Percentiles rank a stretch among this genome's conserved stretches.
Evolutionary conservation across 2,113 vertebrate genomes (phyloP).

Genomic region (Phaetusa simplex): DNA sequence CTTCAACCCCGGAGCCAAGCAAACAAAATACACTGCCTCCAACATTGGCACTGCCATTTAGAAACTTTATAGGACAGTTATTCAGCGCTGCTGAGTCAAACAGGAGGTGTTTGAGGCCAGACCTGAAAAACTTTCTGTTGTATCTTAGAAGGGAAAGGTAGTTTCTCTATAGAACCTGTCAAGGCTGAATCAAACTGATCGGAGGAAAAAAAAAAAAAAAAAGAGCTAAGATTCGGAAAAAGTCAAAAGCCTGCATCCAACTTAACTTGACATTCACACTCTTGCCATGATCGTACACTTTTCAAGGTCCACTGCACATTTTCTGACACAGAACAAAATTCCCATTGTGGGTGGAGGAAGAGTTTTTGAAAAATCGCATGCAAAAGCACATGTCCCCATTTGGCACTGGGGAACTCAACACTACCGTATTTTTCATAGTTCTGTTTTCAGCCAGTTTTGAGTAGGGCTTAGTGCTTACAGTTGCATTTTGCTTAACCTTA

Average conservation of each 20-base stretch:
- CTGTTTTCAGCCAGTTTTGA: not conserved
- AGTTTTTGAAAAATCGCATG: not conserved
- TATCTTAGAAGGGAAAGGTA: not conserved
- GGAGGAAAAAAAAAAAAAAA: not conserved
- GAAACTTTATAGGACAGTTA: not conserved
- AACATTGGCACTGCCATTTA: not conserved
- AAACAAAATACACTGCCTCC: not conserved
- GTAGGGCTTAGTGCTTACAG: not conserved
- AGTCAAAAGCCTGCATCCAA: not conserved
- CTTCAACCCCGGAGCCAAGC: not conserved
- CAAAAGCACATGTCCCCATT: not conserved
- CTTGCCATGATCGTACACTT: not conserved
- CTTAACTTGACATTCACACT: not conserved
- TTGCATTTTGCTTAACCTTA: slow-evolving; percentile 2
- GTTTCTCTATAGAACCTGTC: not conserved
- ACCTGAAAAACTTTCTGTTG: not conserved
- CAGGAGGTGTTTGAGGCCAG: not conserved
- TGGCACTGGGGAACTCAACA: not conserved
- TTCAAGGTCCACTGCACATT: not conserved
- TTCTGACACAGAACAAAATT: not conserved
- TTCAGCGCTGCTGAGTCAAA: not conserved
- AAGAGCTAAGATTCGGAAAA: not conserved
- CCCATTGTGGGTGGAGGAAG: not conserved
- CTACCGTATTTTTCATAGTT: not conserved
- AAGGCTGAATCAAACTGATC: not conserved